Conservation (phyloP, 37 sponge, comb jelly and placozoan species). For the Crambe crambe region DNA sequence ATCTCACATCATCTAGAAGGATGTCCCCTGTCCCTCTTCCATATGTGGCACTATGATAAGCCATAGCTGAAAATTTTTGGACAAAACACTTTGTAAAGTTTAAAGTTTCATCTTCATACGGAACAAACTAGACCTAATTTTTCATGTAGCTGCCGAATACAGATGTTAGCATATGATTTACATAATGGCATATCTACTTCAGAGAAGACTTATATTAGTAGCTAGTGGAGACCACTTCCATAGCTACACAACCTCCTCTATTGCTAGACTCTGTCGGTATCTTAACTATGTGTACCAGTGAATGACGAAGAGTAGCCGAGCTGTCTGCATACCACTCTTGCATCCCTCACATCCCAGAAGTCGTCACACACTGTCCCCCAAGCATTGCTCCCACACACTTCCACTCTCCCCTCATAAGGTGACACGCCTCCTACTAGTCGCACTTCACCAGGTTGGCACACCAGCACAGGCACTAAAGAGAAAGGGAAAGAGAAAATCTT, state of each 20-base stretch:
- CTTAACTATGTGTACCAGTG: neutral
- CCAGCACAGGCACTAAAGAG: neutral
- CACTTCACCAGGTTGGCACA: neutral
- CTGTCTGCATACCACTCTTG: constrained; percentile 32
- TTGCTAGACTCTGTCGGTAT: neutral
- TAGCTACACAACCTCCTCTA: no score
- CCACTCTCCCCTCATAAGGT: constrained; percentile 22
- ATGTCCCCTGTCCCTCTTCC: constrained; percentile 10
- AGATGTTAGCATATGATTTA: no score
- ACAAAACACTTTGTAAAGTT: no score
- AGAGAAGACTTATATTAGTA: no score
- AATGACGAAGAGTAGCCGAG: neutral
- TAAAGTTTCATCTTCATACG: no score
- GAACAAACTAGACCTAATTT: no score
- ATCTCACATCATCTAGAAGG: constrained; percentile 18
- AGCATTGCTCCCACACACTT: neutral
- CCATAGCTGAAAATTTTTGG: neutral
- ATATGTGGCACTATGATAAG: neutral
- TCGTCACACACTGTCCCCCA: constrained; percentile 47
- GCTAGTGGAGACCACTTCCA: no score
- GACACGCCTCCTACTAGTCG: constrained; percentile 22
- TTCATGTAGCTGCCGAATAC: no score
- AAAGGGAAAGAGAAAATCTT: neutral
- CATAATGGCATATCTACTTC: no score
- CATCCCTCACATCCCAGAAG: neutral